A percentile compares a stretch with the other conserved stretches of the same genome.
These are phyloP conservation scores for Astreopora myriophthalma DNA, from an alignment of 64 coral and sea anemone genomes.

Conservation along the genomic window DNA sequence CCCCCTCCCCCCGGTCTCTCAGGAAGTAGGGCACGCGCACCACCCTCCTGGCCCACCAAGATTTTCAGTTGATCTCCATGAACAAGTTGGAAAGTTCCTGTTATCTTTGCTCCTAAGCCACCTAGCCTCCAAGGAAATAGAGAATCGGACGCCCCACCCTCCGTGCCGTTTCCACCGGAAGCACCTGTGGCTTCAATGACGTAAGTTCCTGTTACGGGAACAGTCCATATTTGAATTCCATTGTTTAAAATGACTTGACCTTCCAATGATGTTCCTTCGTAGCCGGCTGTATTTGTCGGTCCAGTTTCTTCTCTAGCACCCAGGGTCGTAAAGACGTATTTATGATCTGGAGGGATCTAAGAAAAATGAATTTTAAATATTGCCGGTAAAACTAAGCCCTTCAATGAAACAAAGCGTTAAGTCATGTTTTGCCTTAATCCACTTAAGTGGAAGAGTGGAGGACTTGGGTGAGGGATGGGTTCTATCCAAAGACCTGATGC, in stretches of 20 bases:
- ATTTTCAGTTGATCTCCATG: slow-evolving; percentile 24
- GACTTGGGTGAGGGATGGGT: no score
- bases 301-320: slow-evolving; percentile 48
- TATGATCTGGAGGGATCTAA: not conserved
- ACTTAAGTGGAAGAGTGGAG: no score
- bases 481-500: no score
- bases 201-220: slow-evolving; percentile 69
- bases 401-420: no score
- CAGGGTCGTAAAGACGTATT: slow-evolving; percentile 53
- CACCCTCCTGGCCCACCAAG: slow-evolving; percentile 9
- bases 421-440: no score
- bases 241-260: slow-evolving; percentile 40
- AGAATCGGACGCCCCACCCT: not conserved
- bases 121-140: not conserved
- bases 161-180: slow-evolving; percentile 50
- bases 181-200: slow-evolving; percentile 58
- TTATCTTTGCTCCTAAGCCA: slow-evolving; percentile 36
- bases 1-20: slow-evolving; percentile 6
- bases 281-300: slow-evolving; percentile 62
- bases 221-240: slow-evolving; percentile 74
- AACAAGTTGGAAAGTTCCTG: slow-evolving; percentile 16
- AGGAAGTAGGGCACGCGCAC: not conserved
- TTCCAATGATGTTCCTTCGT: slow-evolving; percentile 54
- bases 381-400: no score
- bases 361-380: not conserved